phyloP scores from a whole-genome alignment of 2,113 vertebrate genomes.

The Okapia johnstoni region DNA sequence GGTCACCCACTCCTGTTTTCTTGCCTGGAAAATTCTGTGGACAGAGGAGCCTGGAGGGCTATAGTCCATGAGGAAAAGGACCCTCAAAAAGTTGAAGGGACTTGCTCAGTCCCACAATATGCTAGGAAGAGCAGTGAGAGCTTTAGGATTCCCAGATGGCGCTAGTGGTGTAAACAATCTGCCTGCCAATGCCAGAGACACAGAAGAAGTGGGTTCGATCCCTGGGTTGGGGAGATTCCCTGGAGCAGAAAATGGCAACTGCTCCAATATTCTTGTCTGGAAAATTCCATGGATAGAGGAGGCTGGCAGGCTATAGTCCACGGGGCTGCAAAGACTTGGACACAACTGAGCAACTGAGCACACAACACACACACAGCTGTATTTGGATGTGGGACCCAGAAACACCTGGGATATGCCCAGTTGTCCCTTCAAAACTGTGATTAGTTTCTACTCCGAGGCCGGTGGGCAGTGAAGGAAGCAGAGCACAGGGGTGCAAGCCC shows the following conservation, averaged over 20 bases:
- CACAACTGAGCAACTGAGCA: background rate
- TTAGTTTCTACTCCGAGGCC: background rate
- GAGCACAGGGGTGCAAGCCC: background rate
- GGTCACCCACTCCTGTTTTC: background rate
- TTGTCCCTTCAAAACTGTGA: background rate
- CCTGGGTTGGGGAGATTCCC: background rate
- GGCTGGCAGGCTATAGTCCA: background rate
- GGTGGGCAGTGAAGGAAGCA: background rate
- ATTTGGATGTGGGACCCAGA: background rate
- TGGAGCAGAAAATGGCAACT: background rate
- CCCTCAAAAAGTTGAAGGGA: background rate
- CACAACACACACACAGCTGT: background rate
- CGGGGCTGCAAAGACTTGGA: background rate
- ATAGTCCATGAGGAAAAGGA: background rate
- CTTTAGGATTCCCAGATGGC: background rate
- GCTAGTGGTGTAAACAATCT: background rate
- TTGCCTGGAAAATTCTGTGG: background rate
- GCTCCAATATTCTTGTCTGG: background rate
- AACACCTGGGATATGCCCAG: background rate
- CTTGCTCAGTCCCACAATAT: background rate
- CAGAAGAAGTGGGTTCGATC: background rate
- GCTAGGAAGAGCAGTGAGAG: background rate
- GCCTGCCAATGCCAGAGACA: background rate
- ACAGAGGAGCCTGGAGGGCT: background rate
- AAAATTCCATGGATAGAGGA: background rate